Evolutionary conservation across 2,797 vertebrate species (phyloP).

Genomic region (Pseudotriccus pelzelni): DNA sequence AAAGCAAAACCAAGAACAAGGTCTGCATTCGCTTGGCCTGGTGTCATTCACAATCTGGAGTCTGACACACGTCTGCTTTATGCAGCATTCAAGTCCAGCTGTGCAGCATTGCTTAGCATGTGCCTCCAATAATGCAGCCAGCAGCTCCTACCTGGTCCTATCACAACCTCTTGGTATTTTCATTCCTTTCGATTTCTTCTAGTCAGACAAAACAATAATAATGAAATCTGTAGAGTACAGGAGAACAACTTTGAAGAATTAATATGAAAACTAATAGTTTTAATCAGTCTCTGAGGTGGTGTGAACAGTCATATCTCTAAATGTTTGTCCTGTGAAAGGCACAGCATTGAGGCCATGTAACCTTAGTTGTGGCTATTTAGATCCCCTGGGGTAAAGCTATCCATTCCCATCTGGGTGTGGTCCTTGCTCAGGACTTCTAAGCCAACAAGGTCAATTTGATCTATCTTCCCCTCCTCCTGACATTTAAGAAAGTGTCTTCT

Average conservation of each 20-base stretch:
- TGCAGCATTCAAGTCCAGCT: background rate
- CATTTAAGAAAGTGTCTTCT: background rate
- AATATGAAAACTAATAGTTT: background rate
- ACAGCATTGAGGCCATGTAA: background rate
- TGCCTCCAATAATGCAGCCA: background rate
- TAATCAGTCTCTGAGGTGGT: background rate
- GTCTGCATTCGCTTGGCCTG: background rate
- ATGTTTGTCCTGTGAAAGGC: background rate
- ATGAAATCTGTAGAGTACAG: background rate
- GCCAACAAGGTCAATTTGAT: background rate
- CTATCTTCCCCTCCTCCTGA: background rate
- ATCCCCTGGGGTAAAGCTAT: background rate
- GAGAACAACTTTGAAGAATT: background rate
- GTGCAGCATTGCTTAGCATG: background rate
- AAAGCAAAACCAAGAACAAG: conserved; percentile 5
- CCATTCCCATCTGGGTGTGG: background rate
- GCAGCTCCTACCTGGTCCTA: background rate
- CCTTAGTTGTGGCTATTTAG: background rate
- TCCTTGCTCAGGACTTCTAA: background rate
- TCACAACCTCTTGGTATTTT: background rate
- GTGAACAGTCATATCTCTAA: background rate
- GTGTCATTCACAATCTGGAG: background rate
- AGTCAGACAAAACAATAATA: background rate
- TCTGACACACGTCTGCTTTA: background rate
- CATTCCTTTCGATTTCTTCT: background rate